Conservation (phyloP, 2,113 vertebrate genomes). For the Crotophaga sulcirostris region DNA sequence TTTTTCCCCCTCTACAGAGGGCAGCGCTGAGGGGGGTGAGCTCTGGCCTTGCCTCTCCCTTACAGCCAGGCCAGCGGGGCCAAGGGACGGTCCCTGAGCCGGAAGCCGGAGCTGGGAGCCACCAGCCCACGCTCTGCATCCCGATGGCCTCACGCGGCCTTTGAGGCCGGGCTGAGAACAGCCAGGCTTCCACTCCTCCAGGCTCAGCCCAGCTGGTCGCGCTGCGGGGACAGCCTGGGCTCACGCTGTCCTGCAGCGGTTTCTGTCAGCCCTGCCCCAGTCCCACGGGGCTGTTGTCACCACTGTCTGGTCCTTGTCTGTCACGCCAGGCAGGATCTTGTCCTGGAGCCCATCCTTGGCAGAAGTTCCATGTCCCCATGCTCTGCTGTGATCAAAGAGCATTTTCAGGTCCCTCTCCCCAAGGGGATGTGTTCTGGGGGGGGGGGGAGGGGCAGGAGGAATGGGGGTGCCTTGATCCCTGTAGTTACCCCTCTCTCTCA, state of each 20-base stretch:
- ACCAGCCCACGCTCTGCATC: not conserved
- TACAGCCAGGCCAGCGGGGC: not conserved
- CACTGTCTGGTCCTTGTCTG: not conserved
- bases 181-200: not conserved
- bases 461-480: not conserved
- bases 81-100: accelerated
- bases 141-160: not conserved
- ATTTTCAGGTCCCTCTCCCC: not conserved
- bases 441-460: not conserved
- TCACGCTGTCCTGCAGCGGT: not conserved
- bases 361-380: not conserved
- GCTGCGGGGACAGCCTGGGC: accelerated
- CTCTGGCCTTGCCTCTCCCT: not conserved
- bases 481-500: not conserved
- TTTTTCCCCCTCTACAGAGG: not conserved
- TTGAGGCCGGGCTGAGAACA: not conserved
- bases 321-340: not conserved
- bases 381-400: not conserved
- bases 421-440: not conserved
- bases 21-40: accelerated
- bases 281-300: not conserved
- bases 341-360: not conserved
- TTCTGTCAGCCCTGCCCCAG: not conserved
- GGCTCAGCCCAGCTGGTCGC: accelerated
- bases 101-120: not conserved